These are phyloP conservation scores for Magallana nippona DNA, from an alignment of 2,888 invertebrate genomes.

Conservation along the genomic window DNA sequence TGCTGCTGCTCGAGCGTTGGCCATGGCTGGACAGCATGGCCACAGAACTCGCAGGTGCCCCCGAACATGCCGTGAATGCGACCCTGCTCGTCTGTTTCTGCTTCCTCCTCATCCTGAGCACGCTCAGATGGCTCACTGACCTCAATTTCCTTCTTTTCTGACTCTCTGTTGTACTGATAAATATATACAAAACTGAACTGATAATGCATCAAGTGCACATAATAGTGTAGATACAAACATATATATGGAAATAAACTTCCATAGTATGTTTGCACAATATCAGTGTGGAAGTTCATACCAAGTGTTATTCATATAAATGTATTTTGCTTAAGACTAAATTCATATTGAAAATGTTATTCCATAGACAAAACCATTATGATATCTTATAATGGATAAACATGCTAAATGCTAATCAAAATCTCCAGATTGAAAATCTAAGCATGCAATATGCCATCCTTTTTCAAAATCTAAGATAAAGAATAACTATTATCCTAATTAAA, in stretches of 20 bases:
- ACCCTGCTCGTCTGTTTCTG: constrained; percentile 59
- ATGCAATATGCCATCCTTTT: not conserved
- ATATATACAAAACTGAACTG: not conserved
- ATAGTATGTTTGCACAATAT: too few species aligned
- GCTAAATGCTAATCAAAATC: not conserved
- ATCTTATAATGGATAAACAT: too few species aligned
- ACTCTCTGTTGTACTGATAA: constrained; percentile 72
- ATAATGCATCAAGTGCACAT: not conserved
- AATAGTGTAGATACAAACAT: too few species aligned
- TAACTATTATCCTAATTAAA: not conserved
- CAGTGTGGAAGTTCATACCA: too few species aligned
- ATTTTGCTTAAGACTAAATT: too few species aligned
- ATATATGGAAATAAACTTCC: too few species aligned
- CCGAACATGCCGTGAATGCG: constrained; percentile 65
- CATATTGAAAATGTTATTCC: too few species aligned
- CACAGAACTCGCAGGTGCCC: constrained; percentile 78
- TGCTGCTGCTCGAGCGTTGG: constrained; percentile 76
- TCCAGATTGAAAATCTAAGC: not conserved
- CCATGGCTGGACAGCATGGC: constrained; percentile 70
- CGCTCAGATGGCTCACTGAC: constrained; percentile 56
- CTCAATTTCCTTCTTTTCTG: constrained; percentile 63
- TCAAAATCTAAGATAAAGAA: not conserved
- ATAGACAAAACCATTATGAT: too few species aligned
- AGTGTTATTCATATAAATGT: too few species aligned
- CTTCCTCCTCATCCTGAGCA: constrained; percentile 40